phyloP scores from a whole-genome alignment of 2,113 vertebrate species.

The Grammomys surdaster region DNA sequence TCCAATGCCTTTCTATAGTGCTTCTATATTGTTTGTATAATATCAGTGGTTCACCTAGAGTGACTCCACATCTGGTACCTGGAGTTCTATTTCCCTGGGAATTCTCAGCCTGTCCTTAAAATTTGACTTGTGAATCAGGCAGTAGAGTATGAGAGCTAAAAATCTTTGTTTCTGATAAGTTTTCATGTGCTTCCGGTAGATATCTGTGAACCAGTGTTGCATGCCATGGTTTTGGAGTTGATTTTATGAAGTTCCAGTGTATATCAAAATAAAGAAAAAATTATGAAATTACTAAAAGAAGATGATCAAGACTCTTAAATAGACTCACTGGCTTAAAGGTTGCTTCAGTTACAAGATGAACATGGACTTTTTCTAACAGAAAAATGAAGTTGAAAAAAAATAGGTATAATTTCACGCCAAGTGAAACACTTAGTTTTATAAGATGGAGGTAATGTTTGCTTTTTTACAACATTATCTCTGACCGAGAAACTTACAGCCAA shows the following conservation, averaged over 20 bases:
- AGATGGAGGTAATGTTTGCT: not conserved
- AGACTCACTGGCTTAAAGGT: not conserved
- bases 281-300: not conserved
- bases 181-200: not conserved
- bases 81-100: not conserved
- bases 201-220: not conserved
- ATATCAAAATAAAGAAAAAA: not conserved
- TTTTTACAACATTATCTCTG: not conserved
- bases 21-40: not conserved
- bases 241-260: not conserved
- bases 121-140: not conserved
- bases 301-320: not conserved
- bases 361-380: slow-evolving; percentile 13
- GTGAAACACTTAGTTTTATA: slow-evolving; percentile 30
- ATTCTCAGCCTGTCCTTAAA: not conserved
- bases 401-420: not conserved
- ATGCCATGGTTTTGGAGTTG: not conserved
- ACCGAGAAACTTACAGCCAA: not conserved
- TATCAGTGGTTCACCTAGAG: not conserved
- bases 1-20: not conserved
- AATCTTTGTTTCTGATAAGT: not conserved
- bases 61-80: not conserved
- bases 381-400: not conserved
- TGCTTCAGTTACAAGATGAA: not conserved
- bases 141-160: not conserved